Evolutionary conservation across 2,113 vertebrate species (phyloP), one percentile per base, ranked within the genome.

Genomic region (Rhombomys opimus): DNA sequence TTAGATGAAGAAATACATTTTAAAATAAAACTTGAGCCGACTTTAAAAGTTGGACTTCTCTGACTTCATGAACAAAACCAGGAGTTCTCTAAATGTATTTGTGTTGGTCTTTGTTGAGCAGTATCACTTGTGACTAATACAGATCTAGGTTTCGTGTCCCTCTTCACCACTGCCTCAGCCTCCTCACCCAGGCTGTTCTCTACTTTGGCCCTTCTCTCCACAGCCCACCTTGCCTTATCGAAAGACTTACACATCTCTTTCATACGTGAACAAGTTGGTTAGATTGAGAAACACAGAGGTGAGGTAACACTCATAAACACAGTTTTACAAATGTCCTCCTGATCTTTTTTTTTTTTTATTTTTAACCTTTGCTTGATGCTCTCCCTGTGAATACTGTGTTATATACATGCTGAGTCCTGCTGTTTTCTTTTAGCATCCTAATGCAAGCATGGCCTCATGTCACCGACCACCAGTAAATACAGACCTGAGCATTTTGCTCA

Each of bases 1-100:
- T n/a, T 46, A 90, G 76, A 63, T 80, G 2, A 30, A 78, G 57
- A 90, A 70, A 23, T 54, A 92, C 13, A 46, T 85, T 81, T 90
- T n/a, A 22, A 80, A 85, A 89, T 89, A 59, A 63, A 61, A 50
- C 30, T 25, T 80, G 77, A n/a, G 20, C 52, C 67, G 23, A 30
- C 20, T 68, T 35, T 80, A 87, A 81, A 70, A 59, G 93, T 68
- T n/a, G n/a, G 41, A 57, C 86, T 93, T 81, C 70, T 92, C 4
- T 85, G 41, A 68, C 68, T 89, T 80, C 63, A 0, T 27, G 78
- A 92, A 76, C 90, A 70, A 61, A 52, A 38, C n/a, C 32, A 23
- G 73, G 25, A 61, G 30, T 88, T 90, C 75, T 75, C 87, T 1
- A 0, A 10, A 46, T 88, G 77, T 86, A 11, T 94, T 77, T 88